Evolutionary conservation across 2,113 vertebrate genomes (phyloP), one percentile per base, ranked within the genome.

Genomic region (Eudyptes chrysolophus): DNA sequence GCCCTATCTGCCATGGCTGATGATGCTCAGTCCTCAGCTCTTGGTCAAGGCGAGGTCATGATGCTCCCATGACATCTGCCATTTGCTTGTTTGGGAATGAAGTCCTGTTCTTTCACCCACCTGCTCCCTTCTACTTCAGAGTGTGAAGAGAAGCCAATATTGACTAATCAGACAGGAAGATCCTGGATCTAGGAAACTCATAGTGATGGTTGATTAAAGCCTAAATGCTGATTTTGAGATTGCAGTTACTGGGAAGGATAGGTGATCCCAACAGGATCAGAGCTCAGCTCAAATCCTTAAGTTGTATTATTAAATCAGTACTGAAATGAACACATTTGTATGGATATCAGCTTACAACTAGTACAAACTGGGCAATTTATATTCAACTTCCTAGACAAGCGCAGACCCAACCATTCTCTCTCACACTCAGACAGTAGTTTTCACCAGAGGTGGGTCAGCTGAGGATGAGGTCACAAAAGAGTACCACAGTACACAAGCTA

Each of bases 41-140:
- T 82, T 75, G 8, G 13, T 64, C 34, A 62, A 58, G 40, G 52
- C 6, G 40, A 71, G 9, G 13, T 38, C 2, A 1, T 32, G 48
- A 46, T 42, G 22, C 6, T 83, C 8, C 34, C 0, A 2, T 58
- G 46, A 51, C 2, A n/a, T n/a, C 2, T 61, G 2, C 10, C 32
- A 21, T 83, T 88, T 76, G 2, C 20, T 15, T 54, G 2, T 11
- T 34, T 84, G 21, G 29, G 22, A 94, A 80, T 29, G 7, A 83
- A 88, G 4, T 13, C 12, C 22, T 69, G 2, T 76, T 90, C 16
- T 52, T 79, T 75, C 46, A 48, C 16, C 3, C 4, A 60, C 8
- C 24, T 65, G 5, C 6, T 90, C 5, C 16, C 36, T 95, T 79
- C 22, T 88, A 24, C n/a, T 80, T 86, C 24, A 52, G 30, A 71